A percentile compares a stretch with the other conserved stretches of the same genome.
Evolutionary conservation across 2,888 invertebrate species (phyloP).

Genomic region (Leptogaster cylindrica): DNA sequence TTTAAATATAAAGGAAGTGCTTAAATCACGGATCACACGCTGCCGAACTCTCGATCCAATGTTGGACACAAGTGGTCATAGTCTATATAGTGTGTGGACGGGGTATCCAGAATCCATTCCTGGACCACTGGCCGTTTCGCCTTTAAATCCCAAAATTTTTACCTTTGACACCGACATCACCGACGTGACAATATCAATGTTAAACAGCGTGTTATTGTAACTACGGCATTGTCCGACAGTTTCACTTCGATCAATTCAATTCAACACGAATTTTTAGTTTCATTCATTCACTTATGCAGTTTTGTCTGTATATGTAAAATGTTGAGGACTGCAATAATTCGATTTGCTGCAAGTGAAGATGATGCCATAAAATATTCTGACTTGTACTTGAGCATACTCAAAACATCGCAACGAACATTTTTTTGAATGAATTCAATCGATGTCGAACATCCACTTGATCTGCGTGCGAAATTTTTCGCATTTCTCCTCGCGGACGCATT

Average conservation of each 20-base stretch:
- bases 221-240: background rate
- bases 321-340: conserved; percentile 11
- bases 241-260: conserved; percentile 17
- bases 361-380: conserved; percentile 30
- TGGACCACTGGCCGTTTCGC: background rate
- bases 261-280: conserved; percentile 12
- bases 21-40: conserved; percentile 45
- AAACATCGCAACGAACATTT: too few relatives aligned
- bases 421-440: conserved; percentile 17
- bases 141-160: conserved; percentile 12
- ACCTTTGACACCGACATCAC: conserved; percentile 14
- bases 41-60: background rate
- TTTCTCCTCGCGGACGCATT: conserved; percentile 20
- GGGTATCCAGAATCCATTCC: background rate
- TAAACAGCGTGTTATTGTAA: conserved; percentile 23
- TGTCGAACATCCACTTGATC: conserved; percentile 6
- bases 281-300: background rate
- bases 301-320: conserved; percentile 22
- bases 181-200: conserved; percentile 29
- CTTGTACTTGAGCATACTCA: background rate
- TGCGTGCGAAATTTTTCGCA: conserved; percentile 36
- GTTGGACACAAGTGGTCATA: conserved; percentile 22
- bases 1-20: conserved; percentile 46
- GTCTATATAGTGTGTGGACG: conserved; percentile 22
- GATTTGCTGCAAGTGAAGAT: conserved; percentile 10